Evolutionary conservation across 2,888 invertebrate species (phyloP).

Genomic region (Fragum sueziense): DNA sequence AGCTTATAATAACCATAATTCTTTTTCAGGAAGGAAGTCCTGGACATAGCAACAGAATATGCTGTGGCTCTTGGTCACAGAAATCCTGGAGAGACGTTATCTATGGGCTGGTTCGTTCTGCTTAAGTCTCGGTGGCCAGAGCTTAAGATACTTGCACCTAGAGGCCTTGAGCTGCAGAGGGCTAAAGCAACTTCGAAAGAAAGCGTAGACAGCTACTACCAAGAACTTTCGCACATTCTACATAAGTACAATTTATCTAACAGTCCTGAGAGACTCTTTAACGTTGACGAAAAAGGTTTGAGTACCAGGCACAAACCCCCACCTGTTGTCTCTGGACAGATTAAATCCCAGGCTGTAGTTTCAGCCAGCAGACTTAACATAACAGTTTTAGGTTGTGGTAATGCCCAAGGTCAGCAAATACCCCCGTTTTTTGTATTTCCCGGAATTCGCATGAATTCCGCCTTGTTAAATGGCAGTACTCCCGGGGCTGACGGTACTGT

Average conservation of each 20-base stretch:
- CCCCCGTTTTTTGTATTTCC: conserved; percentile 11
- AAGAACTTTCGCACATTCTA: conserved; percentile 23
- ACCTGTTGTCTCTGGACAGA: conserved; percentile 6
- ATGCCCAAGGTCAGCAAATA: not conserved
- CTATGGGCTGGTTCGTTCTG: conserved; percentile 6
- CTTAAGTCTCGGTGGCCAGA: conserved; percentile 25
- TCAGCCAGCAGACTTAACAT: conserved; percentile 2
- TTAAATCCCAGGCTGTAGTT: too few species aligned
- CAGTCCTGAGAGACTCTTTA: conserved; percentile 33
- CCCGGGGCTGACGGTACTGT: conserved; percentile 14
- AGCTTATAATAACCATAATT: too few species aligned
- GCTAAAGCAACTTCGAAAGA: conserved; percentile 33
- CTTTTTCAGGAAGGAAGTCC: conserved; percentile 16
- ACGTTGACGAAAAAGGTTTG: conserved; percentile 37
- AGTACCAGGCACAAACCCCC: conserved; percentile 12
- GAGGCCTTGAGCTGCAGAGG: conserved; percentile 4
- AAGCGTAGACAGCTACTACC: conserved; percentile 20
- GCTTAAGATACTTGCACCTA: conserved; percentile 15
- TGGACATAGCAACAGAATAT: conserved; percentile 18
- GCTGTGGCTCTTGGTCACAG: conserved; percentile 17
- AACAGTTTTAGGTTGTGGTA: conserved; percentile 32
- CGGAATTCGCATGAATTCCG: not conserved
- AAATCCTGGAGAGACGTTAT: not conserved
- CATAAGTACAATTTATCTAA: conserved; percentile 24
- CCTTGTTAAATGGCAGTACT: not conserved